Evolutionary conservation across 2,888 invertebrate species (phyloP).

Genomic region (Microctonus brassicae): DNA sequence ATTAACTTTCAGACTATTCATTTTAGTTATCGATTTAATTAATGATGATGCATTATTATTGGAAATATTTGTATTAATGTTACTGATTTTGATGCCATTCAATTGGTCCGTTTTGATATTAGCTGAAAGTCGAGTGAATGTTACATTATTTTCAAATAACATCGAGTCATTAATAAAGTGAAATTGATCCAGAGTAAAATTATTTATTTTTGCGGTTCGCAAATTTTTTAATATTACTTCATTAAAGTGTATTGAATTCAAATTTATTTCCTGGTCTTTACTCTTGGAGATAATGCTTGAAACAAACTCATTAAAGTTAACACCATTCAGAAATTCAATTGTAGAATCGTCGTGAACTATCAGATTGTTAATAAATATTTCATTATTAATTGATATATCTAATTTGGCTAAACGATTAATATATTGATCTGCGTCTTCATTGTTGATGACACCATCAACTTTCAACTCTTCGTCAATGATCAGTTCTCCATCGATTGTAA

Average conservation of each 20-base stretch:
- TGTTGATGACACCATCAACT: conserved; percentile 48
- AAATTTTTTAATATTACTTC: conserved; percentile 45
- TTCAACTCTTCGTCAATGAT: conserved; percentile 52
- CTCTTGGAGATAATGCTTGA: conserved; percentile 49
- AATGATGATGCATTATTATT: background rate
- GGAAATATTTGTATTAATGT: conserved; percentile 15
- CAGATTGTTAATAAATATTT: conserved; percentile 45
- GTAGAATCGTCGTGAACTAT: conserved; percentile 48
- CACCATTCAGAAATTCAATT: conserved; percentile 45
- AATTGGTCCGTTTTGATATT: conserved; percentile 48
- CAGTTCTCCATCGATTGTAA: conserved; percentile 34
- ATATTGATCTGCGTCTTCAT: conserved; percentile 41
- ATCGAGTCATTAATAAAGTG: conserved; percentile 52
- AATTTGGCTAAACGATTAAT: conserved; percentile 38
- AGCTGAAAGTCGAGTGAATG: conserved; percentile 51
- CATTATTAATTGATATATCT: conserved; percentile 39
- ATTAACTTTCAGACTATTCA: conserved; percentile 46
- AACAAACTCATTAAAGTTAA: conserved; percentile 44
- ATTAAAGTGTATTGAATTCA: conserved; percentile 44
- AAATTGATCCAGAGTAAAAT: conserved; percentile 42
- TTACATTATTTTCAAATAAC: conserved; percentile 48
- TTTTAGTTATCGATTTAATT: conserved; percentile 29
- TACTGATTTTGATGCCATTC: conserved; percentile 50
- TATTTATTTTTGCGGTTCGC: conserved; percentile 48
- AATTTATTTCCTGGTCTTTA: conserved; percentile 46